phyloP scores from a whole-genome alignment of 2,113 vertebrate genomes.

The Phainopepla nitens region DNA sequence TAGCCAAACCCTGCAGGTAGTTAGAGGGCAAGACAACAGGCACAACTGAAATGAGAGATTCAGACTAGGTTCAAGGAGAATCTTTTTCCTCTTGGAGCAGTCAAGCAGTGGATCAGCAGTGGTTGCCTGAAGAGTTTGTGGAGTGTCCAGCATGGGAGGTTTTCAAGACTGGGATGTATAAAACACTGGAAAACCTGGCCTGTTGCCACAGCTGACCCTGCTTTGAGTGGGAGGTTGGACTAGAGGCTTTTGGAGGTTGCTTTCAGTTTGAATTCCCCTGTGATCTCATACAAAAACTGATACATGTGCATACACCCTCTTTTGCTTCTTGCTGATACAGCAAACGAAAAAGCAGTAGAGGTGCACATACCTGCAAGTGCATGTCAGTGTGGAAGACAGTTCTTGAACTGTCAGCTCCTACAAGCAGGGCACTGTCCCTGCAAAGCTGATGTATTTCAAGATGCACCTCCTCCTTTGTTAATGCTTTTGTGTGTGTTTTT shows the following conservation, averaged over 20 bases:
- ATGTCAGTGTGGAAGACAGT: not conserved
- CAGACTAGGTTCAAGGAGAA: not conserved
- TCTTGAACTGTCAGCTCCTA: not conserved
- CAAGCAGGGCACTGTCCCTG: not conserved
- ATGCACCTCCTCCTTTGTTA: not conserved
- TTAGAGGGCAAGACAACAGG: not conserved
- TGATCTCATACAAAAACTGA: not conserved
- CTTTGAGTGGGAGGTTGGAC: not conserved
- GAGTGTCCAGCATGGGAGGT: not conserved
- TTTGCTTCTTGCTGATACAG: not conserved
- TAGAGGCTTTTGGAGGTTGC: not conserved
- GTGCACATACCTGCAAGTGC: not conserved
- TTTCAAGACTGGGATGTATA: not conserved
- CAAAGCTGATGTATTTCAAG: not conserved
- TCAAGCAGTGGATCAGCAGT: not conserved
- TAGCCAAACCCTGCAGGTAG: not conserved
- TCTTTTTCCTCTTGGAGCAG: not conserved
- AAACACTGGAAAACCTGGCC: not conserved
- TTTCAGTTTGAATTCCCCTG: not conserved
- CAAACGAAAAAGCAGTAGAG: not conserved
- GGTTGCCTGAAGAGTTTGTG: not conserved
- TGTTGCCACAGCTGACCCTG: not conserved
- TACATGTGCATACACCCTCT: fast-evolving
- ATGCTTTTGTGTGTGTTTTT: not conserved
- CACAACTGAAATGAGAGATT: not conserved